Conservation (phyloP, 2,797 vertebrate species). For the Gymnothorax javanicus region DNA sequence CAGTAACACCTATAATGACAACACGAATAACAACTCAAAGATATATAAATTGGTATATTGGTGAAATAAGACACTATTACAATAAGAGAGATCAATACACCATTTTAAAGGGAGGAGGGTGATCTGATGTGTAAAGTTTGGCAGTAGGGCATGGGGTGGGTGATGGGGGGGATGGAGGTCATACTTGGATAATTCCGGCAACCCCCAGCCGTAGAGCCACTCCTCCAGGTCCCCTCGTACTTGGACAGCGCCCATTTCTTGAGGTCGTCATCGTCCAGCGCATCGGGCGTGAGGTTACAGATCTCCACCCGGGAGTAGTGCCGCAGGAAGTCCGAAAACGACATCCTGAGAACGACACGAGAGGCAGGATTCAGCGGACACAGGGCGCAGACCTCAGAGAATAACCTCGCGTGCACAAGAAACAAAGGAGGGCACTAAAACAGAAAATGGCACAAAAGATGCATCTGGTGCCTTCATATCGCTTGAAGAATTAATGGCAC, state of each 20-base stretch:
- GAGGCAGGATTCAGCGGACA: neutral
- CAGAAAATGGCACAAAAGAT: neutral
- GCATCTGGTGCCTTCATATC: neutral
- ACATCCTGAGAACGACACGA: conserved; percentile 74
- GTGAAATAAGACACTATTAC: too few species aligned
- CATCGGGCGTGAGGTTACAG: conserved; percentile 87
- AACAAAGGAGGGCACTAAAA: neutral
- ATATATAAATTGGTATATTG: too few species aligned
- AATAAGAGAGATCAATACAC: too few species aligned
- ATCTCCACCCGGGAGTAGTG: conserved; percentile 85
- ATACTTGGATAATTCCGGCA: conserved; percentile 83
- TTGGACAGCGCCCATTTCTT: conserved; percentile 82
- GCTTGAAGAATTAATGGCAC: neutral
- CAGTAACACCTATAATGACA: too few species aligned
- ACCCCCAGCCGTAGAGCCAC: conserved; percentile 83
- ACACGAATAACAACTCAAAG: too few species aligned
- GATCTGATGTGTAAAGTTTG: neutral
- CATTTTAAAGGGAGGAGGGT: too few species aligned
- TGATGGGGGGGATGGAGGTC: neutral
- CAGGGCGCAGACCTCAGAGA: neutral
- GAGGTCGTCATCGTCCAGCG: conserved; percentile 66
- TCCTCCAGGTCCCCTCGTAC: conserved; percentile 81
- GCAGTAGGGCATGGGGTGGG: neutral
- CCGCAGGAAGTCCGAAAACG: conserved; percentile 79
- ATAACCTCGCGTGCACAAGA: neutral